Conservation (phyloP, 2,113 vertebrate genomes). For the Gymnocephalus cernua region DNA sequence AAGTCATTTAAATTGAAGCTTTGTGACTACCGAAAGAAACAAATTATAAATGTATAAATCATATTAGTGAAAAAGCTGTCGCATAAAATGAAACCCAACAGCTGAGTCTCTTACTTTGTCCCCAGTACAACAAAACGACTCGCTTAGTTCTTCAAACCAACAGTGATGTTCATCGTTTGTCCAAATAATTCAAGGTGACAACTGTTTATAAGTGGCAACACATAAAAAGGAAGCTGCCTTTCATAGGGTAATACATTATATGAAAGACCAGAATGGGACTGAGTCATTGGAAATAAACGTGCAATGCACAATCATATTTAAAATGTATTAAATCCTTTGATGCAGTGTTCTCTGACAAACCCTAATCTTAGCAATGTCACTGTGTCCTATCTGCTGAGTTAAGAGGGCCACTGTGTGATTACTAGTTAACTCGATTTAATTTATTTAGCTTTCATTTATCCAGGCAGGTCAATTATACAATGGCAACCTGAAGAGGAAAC, state of each 20-base stretch:
- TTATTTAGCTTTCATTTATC: not conserved
- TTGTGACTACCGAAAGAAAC: not conserved
- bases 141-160: not conserved
- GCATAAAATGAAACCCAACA: not conserved
- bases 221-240: constrained; percentile 22
- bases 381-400: not conserved
- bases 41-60: not conserved
- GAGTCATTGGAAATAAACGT: constrained; percentile 19
- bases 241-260: not conserved
- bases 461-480: not conserved
- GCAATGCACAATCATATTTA: constrained; percentile 18
- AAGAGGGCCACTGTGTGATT: not conserved
- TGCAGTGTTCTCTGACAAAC: constrained; percentile 3
- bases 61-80: not conserved
- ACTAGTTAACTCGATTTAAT: not conserved
- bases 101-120: not conserved
- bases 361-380: not conserved
- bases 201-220: not conserved
- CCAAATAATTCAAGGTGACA: constrained; percentile 9
- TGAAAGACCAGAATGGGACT: not conserved
- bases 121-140: not conserved
- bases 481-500: not conserved
- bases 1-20: not conserved
- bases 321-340: constrained; percentile 30
- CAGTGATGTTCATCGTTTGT: not conserved